Base-by-base conservation (phyloP, 2,888 invertebrate genomes). In the Perizoma affinitatum region DNA sequence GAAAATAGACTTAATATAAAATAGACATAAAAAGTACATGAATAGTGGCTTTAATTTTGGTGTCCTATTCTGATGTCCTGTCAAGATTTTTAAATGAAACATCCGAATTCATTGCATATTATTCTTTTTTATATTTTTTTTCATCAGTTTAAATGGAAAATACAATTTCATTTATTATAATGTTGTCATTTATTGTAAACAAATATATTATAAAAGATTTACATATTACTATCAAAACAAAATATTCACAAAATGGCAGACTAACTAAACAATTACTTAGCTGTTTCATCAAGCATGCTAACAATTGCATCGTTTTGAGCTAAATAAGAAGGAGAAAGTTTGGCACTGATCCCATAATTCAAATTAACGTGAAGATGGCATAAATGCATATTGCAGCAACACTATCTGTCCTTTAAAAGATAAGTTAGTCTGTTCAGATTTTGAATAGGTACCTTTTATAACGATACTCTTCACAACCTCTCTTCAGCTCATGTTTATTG, bases 171-270 rank as follows among this genome's bases (percentile, higher is more conserved):
- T 90, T 91, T 91, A 91, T 88, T 88, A 90, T 91, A 91, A 88
- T 90, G 90, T 92, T 92, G 90, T 92, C 90, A 91, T 92, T 91
- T 91, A 90, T 90, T 90, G 90, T 92, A 92, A 92, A 91, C 92
- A 92, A 92, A 92, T 92, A 91, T 92, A 91, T 92, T 92, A 92
- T 91, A 92, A 92, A 92, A 92, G 92, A 91, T 92, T 92, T 92
- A 92, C 92, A 92, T 91, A 92, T 91, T 90, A 91, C 90, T 92
- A 92, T 92, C 88, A 91, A 91, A 91, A 92, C 92, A 90, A 92
- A 90, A 91, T 92, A 92, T 92, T 92, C 92, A 92, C 92, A 92
- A 91, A 90, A 90, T 92, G 92, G 92, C 92, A 92, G 92, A 92
- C 92, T 92, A 92, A 92, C 92, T 89, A 90, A 91, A 90, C 87